Evolutionary conservation across 2,113 vertebrate genomes (phyloP), one percentile per base, ranked within the genome.

Genomic region (Misgurnus anguillicaudatus): DNA sequence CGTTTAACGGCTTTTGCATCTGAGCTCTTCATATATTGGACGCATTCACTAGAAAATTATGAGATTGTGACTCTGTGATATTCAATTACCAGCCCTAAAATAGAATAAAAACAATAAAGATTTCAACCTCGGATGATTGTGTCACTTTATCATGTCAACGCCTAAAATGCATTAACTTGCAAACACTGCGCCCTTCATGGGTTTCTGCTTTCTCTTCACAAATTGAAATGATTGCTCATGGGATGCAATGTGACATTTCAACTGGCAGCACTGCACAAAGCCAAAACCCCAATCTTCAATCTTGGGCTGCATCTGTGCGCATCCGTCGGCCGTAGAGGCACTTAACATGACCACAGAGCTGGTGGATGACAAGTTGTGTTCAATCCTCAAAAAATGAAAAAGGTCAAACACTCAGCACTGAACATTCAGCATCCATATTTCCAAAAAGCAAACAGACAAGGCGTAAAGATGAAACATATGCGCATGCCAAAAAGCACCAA

Each of bases 211-310:
- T 41, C 71, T 82, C 81, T 62, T 57, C 61, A 78, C 77, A 42
- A 82, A 75, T 60, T 42, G 9, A 0, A 5, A 36, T 16, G 38
- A 45, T 85, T 76, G 80, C 82, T 79, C 86, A 0, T 17, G 84
- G 77, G 87, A 51, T 16, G 17, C 17, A 53, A 31, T 77, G 72
- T 81, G 79, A 82, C 79, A 79, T 84, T 85, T 89, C 53, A 72
- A 75, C 58, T 73, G 60, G 72, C 47, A 53, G 67, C 58, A 68
- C 57, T 61, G 51, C 48, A 36, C 61, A 19, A 58, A 45, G 62
- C 64, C 41, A 38, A 80, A 80, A 66, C 70, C 39, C 47, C 39
- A 65, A 71, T 62, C 36, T 78, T 53, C 45, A 55, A 55, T 79
- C n/a, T 61, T 61, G 14, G 60, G 70, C 9, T 55, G 31, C 31